Base-by-base conservation (phyloP, 2,113 vertebrate genomes). In the Acrocephalus kingi region DNA sequence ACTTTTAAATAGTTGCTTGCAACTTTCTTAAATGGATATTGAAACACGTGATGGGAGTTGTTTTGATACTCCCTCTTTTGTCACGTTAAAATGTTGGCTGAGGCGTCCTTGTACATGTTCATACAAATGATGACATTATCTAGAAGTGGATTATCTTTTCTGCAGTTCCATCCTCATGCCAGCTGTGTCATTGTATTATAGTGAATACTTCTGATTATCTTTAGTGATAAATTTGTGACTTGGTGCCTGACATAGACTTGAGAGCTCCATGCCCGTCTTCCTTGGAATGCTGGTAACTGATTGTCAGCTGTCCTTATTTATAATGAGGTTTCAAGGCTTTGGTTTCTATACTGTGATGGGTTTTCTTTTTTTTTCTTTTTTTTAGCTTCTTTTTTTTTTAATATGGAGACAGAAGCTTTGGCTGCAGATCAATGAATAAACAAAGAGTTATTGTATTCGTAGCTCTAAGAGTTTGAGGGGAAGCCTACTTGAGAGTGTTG, bases 361-460 rank as follows among this genome's bases (percentile, higher is more conserved):
- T 45, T 89, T 73, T 59, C 9, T 25, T 11, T 19, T 48, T 48
- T 48, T 55, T n/a, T 27, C n/a, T 62, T 39, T 13, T 46, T 11
- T 15, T 12, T 30, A 35, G 35, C 35, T 52, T 30, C 28, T 21
- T 33, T 41, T 79, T 79, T 59, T 85, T 89, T 79, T 23, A 84
- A 71, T 87, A 79, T 4, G 22, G 76, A 90, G 84, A 74, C 89
- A 97, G 94, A 96, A 86, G 41, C 84, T 94, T 97, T 97, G 97
- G 94, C 95, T 82, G 78, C 51, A 82, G 80, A 94, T 96, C 85
- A 95, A 31, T 94, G 77, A 86, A 63, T 87, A 94, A 96, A 96
- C 93, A 97, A 95, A 93, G 95, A 81, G 33, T 93, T 95, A 95
- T 63, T 96, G 93, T 97, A 61, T 94, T 96, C 80, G 68, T 93